These are phyloP conservation scores for Sardina pilchardus DNA, from an alignment of 2,113 vertebrate genomes.

Conservation along the genomic window DNA sequence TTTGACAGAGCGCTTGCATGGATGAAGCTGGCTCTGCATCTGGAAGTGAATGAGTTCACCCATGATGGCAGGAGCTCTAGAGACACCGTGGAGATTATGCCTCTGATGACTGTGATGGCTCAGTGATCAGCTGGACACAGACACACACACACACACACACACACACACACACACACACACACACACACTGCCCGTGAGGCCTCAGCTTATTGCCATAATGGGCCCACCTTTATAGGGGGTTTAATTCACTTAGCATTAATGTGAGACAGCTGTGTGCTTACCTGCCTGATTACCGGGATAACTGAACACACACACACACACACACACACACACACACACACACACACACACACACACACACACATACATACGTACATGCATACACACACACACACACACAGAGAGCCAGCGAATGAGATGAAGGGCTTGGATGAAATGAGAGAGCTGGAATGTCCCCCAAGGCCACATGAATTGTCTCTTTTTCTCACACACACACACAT, in stretches of 20 bases:
- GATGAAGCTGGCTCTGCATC: not conserved
- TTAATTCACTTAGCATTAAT: conserved; percentile 33
- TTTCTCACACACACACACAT: no score
- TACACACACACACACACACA: conserved; percentile 8
- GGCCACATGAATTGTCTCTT: not conserved
- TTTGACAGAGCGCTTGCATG: not conserved
- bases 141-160: conserved; percentile 36
- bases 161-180: not conserved
- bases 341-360: conserved; percentile 27
- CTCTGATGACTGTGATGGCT: not conserved
- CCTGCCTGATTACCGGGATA: not conserved
- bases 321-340: conserved; percentile 9
- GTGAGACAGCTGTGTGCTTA: conserved; percentile 40
- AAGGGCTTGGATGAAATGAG: not conserved
- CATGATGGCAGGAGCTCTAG: not conserved
- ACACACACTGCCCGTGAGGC: conserved; percentile 36
- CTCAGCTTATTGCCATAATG: conserved; percentile 51
- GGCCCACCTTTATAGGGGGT: conserved; percentile 35
- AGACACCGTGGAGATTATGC: conserved; percentile 11
- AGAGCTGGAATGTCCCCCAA: not conserved
- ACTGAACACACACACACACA: not conserved
- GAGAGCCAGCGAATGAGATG: not conserved
- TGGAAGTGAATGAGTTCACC: not conserved
- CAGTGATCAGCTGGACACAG: not conserved
- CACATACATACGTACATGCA: not conserved